phyloP scores from a whole-genome alignment of 35 echinoderm and acorn worm genomes.

The Eucidaris tribuloides region DNA sequence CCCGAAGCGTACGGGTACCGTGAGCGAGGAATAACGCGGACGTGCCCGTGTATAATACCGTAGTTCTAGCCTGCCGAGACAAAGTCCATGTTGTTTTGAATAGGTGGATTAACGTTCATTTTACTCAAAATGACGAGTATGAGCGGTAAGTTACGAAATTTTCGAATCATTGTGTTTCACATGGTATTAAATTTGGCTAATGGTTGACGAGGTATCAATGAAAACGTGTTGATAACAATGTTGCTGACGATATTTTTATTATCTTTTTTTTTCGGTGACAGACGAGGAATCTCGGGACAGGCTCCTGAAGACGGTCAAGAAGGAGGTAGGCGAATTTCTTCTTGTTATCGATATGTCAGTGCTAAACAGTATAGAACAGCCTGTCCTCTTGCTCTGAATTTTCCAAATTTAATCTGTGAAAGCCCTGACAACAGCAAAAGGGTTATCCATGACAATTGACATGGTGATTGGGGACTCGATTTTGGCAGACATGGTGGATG shows the following conservation, averaged over 20 bases:
- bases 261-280: conserved; percentile 13
- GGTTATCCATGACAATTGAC: too few relatives aligned
- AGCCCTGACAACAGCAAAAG: too few relatives aligned
- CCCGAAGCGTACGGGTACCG: background rate
- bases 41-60: too few relatives aligned
- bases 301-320: conserved; percentile 77
- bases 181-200: background rate
- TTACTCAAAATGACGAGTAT: conserved; percentile 19
- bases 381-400: too few relatives aligned
- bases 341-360: too few relatives aligned
- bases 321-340: too few relatives aligned
- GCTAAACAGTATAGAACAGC: too few relatives aligned
- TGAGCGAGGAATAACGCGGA: background rate
- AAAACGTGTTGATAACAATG: background rate
- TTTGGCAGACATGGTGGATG: too few relatives aligned
- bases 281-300: conserved; percentile 75
- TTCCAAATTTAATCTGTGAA: too few relatives aligned
- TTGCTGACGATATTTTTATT: background rate
- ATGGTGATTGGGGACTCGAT: too few relatives aligned
- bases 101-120: background rate
- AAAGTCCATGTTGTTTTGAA: conserved; percentile 23
- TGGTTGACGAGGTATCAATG: background rate
- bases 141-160: conserved; percentile 2
- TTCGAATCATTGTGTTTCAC: background rate
- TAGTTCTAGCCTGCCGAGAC: too few relatives aligned